Evolutionary conservation across 1,140 invertebrate genomes (phyloP).

Genomic region (Drosophila tropicalis): DNA sequence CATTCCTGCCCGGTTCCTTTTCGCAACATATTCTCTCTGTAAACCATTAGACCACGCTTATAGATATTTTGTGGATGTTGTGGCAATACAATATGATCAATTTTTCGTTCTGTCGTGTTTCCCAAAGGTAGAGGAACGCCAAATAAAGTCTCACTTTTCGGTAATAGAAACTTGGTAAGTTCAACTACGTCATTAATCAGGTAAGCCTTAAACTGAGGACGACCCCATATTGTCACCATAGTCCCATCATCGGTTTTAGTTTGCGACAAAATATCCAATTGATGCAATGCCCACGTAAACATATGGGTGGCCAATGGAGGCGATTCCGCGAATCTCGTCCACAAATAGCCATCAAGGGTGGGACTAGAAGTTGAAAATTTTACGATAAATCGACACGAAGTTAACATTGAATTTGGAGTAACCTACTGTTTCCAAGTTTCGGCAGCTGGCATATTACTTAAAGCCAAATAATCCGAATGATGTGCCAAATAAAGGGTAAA

Average conservation of each 20-base stretch:
- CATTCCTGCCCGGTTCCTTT: too few relatives aligned
- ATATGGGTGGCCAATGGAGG: conserved; percentile 24
- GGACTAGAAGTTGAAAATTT: conserved; percentile 11
- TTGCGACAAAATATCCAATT: background rate
- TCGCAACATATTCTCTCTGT: background rate
- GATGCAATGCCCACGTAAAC: conserved; percentile 27
- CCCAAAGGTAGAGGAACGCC: background rate
- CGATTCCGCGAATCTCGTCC: conserved; percentile 21
- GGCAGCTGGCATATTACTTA: conserved; percentile 91
- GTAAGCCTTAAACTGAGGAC: background rate
- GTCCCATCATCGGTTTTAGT: background rate
- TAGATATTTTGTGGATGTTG: background rate
- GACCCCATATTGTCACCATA: conserved; percentile 13
- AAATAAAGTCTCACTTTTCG: background rate
- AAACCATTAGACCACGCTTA: conserved; percentile 16
- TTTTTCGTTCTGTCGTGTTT: background rate
- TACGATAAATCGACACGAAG: background rate
- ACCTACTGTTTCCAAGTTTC: conserved; percentile 8
- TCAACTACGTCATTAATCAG: background rate
- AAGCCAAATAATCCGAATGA: conserved; percentile 85
- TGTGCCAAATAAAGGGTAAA: conserved; percentile 89
- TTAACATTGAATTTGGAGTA: background rate
- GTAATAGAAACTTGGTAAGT: background rate
- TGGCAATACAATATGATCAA: conserved; percentile 20
- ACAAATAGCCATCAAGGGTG: background rate